Evolutionary conservation across 2,888 invertebrate genomes (phyloP).

Genomic region (Stomorhina lunata): DNA sequence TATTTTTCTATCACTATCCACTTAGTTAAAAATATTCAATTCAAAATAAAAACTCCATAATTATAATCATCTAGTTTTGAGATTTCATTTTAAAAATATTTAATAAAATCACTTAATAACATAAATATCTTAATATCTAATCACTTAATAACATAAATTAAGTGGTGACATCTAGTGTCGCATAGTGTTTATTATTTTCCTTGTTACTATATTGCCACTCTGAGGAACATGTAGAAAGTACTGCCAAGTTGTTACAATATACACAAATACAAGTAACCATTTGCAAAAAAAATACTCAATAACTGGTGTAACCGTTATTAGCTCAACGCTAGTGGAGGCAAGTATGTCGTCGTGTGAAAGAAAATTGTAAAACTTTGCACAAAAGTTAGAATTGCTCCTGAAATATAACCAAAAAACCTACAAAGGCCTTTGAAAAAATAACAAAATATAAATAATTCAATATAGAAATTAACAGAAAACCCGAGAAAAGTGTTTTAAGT

Average conservation of each 20-base stretch:
- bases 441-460: conserved; percentile 27
- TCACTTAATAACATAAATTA: no score
- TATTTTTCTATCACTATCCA: no score
- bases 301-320: conserved; percentile 70
- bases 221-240: not conserved
- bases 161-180: not conserved
- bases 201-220: not conserved
- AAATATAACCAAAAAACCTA: conserved; percentile 50
- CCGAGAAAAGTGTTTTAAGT: not conserved
- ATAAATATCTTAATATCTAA: no score
- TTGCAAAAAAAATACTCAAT: conserved; percentile 3
- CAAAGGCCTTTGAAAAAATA: not conserved
- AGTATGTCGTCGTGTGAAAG: conserved; percentile 70
- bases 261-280: not conserved
- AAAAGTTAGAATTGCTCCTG: conserved; percentile 48
- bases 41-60: no score
- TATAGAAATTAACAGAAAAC: not conserved
- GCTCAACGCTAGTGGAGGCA: conserved; percentile 62
- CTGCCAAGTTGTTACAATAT: conserved; percentile 15
- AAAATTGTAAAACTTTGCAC: conserved; percentile 68
- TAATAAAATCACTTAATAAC: no score
- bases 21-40: no score
- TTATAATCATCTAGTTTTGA: no score
- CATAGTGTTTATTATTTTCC: not conserved
- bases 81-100: no score